Evolutionary conservation across 1,140 invertebrate genomes (phyloP), one percentile per base, ranked within the genome.

Genomic region (Drosophila kepulauana): DNA sequence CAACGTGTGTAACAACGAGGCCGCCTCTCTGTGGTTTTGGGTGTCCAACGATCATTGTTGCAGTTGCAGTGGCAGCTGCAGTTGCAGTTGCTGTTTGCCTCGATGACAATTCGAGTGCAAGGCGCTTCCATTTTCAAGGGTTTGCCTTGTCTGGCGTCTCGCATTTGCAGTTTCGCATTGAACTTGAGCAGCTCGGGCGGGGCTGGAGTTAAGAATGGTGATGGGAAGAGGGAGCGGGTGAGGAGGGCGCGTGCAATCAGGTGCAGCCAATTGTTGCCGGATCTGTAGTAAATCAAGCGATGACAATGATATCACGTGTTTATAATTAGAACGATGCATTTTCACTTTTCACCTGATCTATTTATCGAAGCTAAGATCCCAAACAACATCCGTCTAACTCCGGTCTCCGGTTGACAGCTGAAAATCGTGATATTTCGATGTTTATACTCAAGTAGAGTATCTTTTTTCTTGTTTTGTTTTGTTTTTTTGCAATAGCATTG

Each of bases 401-500:
- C 20, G 20, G 20, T 20, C 20, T 25, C 20, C 35, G 8, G 49
- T 66, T 78, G 82, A 86, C 75, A 85, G 79, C 75, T 87, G 48
- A 86, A 87, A 88, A 88, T 88, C 84, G 84, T 88, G 84, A 88
- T 89, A 84, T 84, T 89, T 87, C 20, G 80, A 88, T 84, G 80
- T 73, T 71, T 78, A 45, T n/a, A 52, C 65, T 38, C 10, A 3
- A 10, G 35, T 10, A 28, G 51, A 52, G 56, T 68, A 68, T 61
- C 41, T 67, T 13, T 67, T 41, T 13, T 4, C 20, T 25, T 25
- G 20, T 25, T 25, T 25, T 25, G 20, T 25, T 25, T 4, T 3
- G 16, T 20, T 67, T 13, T 59, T 25, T 41, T 13, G 13, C 35
- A 38, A 48, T 51, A 48, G 28, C 45, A 64, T 57, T 33, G 33